phyloP scores from a whole-genome alignment of 2,797 vertebrate species.

The Sylvilagus floridanus region DNA sequence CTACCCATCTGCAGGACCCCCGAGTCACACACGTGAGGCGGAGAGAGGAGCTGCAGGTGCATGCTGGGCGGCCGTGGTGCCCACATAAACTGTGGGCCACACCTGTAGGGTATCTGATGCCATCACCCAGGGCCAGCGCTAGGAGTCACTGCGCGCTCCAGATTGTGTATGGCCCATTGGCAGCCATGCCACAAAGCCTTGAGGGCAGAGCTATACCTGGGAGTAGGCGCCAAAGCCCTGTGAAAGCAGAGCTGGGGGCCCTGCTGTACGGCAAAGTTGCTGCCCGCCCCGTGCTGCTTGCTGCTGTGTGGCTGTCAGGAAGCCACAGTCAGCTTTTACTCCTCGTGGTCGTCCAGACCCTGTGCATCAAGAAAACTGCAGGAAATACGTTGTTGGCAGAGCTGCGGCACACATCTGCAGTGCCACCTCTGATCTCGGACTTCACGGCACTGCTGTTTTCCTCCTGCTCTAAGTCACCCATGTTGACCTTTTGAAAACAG shows the following conservation, averaged over 20 bases:
- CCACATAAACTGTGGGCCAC: not conserved
- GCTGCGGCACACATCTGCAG: not conserved
- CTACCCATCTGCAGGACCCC: conserved; percentile 63
- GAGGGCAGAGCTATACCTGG: not conserved
- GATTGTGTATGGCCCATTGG: not conserved
- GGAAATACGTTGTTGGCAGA: not conserved
- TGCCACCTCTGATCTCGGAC: not conserved
- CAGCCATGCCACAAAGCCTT: not conserved
- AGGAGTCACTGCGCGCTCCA: conserved; percentile 28
- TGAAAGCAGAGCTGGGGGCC: not conserved
- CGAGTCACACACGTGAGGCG: not conserved
- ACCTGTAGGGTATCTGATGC: not conserved
- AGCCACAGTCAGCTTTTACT: not conserved
- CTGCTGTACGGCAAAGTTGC: accelerated
- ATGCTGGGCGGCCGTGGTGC: not conserved
- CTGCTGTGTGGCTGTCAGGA: not conserved
- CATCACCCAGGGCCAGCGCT: not conserved
- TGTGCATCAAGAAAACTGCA: conserved; percentile 5
- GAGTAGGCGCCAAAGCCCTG: not conserved
- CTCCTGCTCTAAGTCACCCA: not conserved
- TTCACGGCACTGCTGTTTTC: not conserved
- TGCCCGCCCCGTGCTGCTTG: not conserved
- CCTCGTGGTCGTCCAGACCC: not conserved
- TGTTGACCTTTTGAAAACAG: not conserved
- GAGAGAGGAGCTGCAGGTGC: not conserved